Evolutionary conservation across 2,888 invertebrate genomes (phyloP).

Genomic region (Watsonalla cultraria): DNA sequence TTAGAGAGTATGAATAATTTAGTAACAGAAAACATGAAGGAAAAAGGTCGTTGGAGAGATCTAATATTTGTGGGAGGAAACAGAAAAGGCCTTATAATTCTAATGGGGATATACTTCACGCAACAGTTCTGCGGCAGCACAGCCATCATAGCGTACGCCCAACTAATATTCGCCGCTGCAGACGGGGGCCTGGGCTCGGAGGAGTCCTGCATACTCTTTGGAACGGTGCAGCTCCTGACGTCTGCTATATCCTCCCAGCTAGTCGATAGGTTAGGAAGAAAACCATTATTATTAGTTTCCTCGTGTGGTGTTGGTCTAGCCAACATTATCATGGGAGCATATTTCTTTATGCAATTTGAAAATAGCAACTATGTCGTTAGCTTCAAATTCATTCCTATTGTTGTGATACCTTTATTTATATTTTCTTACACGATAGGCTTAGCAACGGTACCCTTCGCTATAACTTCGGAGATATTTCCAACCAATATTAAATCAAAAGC

Average conservation of each 20-base stretch:
- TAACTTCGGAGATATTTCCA: conserved; percentile 82
- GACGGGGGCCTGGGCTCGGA: conserved; percentile 67
- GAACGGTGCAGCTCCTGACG: conserved; percentile 73
- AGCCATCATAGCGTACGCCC: conserved; percentile 78
- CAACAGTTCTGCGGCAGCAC: conserved; percentile 81
- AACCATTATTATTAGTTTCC: conserved; percentile 78
- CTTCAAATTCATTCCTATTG: conserved; percentile 77
- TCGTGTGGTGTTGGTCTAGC: conserved; percentile 75
- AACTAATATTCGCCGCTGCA: conserved; percentile 80
- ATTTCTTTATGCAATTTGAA: conserved; percentile 75
- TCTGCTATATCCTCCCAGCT: conserved; percentile 77
- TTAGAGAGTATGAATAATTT: conserved; percentile 73
- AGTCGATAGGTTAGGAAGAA: conserved; percentile 80
- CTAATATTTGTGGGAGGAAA: conserved; percentile 68
- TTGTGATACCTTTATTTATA: conserved; percentile 79
- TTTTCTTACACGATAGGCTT: conserved; percentile 80
- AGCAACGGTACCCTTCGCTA: conserved; percentile 81
- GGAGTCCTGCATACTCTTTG: conserved; percentile 74
- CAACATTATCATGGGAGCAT: conserved; percentile 73
- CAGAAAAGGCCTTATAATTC: conserved; percentile 77
- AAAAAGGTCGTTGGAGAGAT: conserved; percentile 68
- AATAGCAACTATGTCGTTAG: conserved; percentile 62
- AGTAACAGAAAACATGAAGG: conserved; percentile 74
- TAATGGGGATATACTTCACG: conserved; percentile 79
- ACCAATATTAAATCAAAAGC: conserved; percentile 81